A percentile compares a stretch with the other conserved stretches of the same genome.
Conservation (phyloP, 2,888 invertebrate species). For the Penaeus monodon region DNA sequence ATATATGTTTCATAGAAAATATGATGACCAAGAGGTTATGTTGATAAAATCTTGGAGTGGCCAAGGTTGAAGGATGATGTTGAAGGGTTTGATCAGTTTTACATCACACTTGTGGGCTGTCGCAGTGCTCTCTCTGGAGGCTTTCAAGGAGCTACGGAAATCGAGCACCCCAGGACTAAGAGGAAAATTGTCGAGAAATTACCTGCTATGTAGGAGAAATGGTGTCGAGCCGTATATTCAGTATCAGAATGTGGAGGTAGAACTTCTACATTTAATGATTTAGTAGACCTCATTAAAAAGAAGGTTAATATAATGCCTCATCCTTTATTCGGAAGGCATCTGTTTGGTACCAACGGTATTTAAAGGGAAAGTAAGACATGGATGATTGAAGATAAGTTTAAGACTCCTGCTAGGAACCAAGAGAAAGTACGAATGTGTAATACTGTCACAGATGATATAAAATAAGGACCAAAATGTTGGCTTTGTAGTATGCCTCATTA, state of each 20-base stretch:
- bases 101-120: slow-evolving; percentile 6
- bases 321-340: slow-evolving; percentile 15
- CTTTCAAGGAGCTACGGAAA: not conserved
- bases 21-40: slow-evolving; percentile 1
- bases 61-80: slow-evolving; percentile 12
- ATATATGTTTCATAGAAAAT: slow-evolving; percentile 9
- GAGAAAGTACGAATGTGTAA: not conserved
- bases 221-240: not conserved
- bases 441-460: not conserved
- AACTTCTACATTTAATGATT: not conserved
- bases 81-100: slow-evolving; percentile 13
- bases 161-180: slow-evolving; percentile 20
- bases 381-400: not conserved
- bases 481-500: not conserved
- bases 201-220: slow-evolving; percentile 15
- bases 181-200: slow-evolving; percentile 20
- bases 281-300: not conserved
- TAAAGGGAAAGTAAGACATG: not conserved
- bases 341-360: no score
- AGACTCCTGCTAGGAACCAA: not conserved
- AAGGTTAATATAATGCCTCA: not conserved
- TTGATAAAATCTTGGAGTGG: slow-evolving; percentile 24
- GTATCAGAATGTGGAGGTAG: not conserved
- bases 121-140: not conserved
- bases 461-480: not conserved